Percentiles rank a stretch among this genome's conserved stretches.
Evolutionary conservation across 2,797 vertebrate species (phyloP).

Genomic region (Myotis vivesi): DNA sequence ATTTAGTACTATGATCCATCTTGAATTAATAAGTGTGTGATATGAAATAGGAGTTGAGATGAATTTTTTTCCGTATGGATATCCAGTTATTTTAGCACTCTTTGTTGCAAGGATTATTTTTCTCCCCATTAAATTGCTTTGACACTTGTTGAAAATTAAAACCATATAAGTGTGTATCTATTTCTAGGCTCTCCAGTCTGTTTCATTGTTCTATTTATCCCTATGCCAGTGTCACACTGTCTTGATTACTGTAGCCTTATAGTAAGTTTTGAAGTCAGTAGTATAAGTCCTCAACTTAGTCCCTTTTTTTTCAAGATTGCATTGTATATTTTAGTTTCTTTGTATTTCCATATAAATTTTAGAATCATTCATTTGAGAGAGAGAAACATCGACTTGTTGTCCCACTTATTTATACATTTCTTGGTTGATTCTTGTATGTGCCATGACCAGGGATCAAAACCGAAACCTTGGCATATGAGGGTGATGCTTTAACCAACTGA

Average conservation of each 20-base stretch:
- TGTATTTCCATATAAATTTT: constrained; percentile 2
- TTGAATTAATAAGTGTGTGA: background rate
- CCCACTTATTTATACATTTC: background rate
- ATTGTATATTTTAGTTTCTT: constrained; percentile 6
- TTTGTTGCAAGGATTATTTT: background rate
- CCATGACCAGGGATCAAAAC: background rate
- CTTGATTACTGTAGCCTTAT: background rate
- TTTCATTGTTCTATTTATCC: background rate
- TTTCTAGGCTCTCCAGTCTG: background rate
- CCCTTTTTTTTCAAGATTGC: background rate
- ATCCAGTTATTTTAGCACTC: background rate
- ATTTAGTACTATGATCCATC: background rate
- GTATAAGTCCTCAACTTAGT: background rate
- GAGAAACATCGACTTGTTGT: background rate
- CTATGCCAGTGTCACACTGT: background rate
- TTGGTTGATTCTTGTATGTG: background rate
- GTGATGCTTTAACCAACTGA: background rate
- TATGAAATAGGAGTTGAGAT: constrained; percentile 7
- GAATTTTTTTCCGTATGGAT: background rate
- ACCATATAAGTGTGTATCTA: background rate
- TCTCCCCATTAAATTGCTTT: background rate
- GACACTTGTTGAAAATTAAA: background rate
- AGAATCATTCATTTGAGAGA: background rate
- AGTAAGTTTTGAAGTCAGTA: constrained; percentile 7
- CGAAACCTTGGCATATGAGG: background rate